A percentile compares a stretch with the other conserved stretches of the same genome.
Conservation (phyloP, 2,113 vertebrate species). For the Prunella himalayana region DNA sequence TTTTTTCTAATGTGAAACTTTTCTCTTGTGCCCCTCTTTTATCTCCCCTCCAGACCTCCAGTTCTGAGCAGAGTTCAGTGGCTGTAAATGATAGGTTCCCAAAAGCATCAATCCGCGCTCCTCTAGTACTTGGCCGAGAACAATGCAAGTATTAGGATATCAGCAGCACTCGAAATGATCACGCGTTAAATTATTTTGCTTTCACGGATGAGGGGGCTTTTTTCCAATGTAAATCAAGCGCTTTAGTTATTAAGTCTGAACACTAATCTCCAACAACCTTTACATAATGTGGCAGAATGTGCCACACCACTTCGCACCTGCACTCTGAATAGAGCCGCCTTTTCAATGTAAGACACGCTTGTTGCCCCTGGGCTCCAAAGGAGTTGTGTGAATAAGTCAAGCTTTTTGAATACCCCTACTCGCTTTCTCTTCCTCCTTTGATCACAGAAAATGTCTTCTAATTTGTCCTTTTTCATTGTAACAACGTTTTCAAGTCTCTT, state of each 20-base stretch:
- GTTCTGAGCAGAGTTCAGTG: conserved; percentile 60
- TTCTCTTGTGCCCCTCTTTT: conserved; percentile 25
- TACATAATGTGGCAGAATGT: conserved; percentile 91
- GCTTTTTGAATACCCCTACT: conserved; percentile 84
- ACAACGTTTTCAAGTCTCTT: conserved; percentile 81
- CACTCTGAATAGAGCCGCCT: conserved; percentile 92
- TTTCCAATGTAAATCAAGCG: conserved; percentile 87
- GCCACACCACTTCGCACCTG: conserved; percentile 96
- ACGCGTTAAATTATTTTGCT: conserved; percentile 85
- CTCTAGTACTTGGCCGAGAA: conserved; percentile 70
- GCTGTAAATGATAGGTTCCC: conserved; percentile 71
- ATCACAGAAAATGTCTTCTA: conserved; percentile 87
- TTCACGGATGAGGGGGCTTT: conserved; percentile 86
- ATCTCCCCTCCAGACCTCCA: conserved; percentile 25
- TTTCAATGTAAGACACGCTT: conserved; percentile 95
- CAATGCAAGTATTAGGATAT: conserved; percentile 82
- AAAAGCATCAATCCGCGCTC: conserved; percentile 62
- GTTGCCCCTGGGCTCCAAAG: conserved; percentile 92
- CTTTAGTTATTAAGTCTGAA: conserved; percentile 88
- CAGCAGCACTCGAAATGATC: conserved; percentile 76
- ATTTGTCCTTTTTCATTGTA: conserved; percentile 89
- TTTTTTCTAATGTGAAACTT: neutral
- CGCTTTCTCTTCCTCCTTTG: conserved; percentile 87
- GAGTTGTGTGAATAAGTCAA: conserved; percentile 91
- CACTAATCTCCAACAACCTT: conserved; percentile 95